Evolutionary conservation across 2,113 vertebrate genomes (phyloP).

Genomic region (Vicugna pacos): DNA sequence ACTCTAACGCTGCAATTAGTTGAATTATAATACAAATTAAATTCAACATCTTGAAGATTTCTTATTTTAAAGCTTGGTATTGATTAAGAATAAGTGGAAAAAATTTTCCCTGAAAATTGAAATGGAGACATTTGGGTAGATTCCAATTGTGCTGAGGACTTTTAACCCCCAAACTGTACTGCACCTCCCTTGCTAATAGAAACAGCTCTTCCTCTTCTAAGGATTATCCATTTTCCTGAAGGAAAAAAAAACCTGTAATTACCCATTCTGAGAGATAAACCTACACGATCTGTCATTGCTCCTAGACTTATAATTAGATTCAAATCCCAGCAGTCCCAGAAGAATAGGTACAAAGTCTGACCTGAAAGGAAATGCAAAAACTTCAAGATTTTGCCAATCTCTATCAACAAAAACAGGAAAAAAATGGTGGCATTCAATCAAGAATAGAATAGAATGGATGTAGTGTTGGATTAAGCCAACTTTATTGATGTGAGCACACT

Average conservation of each 20-base stretch:
- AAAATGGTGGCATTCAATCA: neutral
- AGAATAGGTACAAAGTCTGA: neutral
- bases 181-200: neutral
- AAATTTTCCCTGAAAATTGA: neutral
- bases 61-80: neutral
- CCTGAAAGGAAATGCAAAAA: neutral
- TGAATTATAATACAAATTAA: slow-evolving; percentile 16
- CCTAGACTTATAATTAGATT: neutral
- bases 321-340: neutral
- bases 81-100: neutral
- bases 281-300: neutral
- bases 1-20: neutral
- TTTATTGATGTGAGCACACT: neutral
- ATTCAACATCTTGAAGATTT: neutral
- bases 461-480: neutral
- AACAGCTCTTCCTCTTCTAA: neutral
- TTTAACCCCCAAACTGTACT: neutral
- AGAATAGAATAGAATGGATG: neutral
- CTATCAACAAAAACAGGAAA: neutral
- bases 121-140: neutral
- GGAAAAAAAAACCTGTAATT: neutral
- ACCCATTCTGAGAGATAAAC: neutral
- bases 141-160: neutral
- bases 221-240: neutral
- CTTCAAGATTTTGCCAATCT: neutral